A percentile compares a stretch with the other conserved stretches of the same genome.
Conservation (phyloP, 2,113 vertebrate species). For the Apaloderma vittatum region DNA sequence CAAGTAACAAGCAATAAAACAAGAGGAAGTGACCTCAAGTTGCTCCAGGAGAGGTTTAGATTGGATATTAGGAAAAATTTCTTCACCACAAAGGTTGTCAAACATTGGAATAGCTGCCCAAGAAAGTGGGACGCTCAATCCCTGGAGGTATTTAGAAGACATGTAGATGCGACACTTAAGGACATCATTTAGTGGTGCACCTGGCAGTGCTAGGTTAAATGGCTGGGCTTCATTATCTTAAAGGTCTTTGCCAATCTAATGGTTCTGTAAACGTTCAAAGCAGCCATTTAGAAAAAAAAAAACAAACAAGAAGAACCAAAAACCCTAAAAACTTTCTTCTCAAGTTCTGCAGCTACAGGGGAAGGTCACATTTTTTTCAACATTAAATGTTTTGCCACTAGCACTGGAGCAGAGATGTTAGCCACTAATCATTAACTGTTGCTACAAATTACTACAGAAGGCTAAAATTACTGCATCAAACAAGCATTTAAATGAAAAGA, state of each 20-base stretch:
- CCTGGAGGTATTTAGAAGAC: neutral
- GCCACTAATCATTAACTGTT: neutral
- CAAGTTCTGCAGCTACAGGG: neutral
- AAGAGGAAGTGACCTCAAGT: neutral
- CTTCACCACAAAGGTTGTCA: fast-evolving
- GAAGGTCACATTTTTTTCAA: neutral
- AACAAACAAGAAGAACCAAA: neutral
- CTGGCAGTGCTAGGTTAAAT: neutral
- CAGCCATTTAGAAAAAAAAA: neutral
- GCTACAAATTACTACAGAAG: neutral
- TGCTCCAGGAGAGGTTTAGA: neutral
- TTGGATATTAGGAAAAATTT: neutral
- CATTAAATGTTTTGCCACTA: neutral
- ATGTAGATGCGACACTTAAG: fast-evolving
- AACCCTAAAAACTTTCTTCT: neutral
- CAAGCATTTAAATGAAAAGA: neutral
- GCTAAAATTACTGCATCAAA: neutral
- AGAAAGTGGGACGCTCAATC: neutral
- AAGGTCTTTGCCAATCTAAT: neutral
- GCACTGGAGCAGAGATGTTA: neutral
- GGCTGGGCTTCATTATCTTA: fast-evolving
- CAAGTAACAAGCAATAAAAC: fast-evolving
- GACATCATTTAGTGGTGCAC: neutral
- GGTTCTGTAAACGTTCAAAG: neutral
- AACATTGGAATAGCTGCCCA: neutral